Percentiles rank a stretch among this genome's conserved stretches.
These are phyloP conservation scores for Phalanger gymnotis DNA, from an alignment of 2,797 vertebrate genomes.

Conservation along the genomic window DNA sequence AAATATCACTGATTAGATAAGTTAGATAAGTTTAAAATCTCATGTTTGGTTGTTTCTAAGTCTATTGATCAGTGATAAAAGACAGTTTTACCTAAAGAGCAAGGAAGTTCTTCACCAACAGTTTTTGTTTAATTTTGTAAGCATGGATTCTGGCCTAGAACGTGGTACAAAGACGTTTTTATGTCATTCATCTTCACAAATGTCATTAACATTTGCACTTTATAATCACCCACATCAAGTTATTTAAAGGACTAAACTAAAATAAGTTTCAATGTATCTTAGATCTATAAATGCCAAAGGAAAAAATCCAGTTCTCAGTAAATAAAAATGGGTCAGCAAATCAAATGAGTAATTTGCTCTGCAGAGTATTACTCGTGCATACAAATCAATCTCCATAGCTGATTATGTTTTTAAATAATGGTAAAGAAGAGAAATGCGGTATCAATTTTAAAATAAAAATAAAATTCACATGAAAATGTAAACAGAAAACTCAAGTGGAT, in stretches of 20 bases:
- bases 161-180: background rate
- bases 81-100: background rate
- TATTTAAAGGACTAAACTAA: background rate
- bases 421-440: background rate
- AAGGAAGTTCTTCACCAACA: background rate
- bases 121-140: background rate
- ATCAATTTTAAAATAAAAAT: constrained; percentile 1
- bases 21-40: background rate
- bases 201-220: background rate
- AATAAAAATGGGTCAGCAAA: background rate
- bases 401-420: background rate
- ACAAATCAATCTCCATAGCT: background rate
- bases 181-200: background rate
- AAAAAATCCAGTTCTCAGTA: background rate
- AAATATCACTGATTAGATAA: background rate
- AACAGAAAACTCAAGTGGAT: background rate
- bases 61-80: background rate
- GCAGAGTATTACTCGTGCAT: background rate
- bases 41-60: background rate
- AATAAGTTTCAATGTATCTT: background rate
- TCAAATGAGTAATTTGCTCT: background rate
- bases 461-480: background rate
- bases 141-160: background rate
- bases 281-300: background rate
- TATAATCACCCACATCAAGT: background rate